These are phyloP conservation scores for Chamaea fasciata DNA, from an alignment of 2,113 vertebrate species.

Conservation along the genomic window DNA sequence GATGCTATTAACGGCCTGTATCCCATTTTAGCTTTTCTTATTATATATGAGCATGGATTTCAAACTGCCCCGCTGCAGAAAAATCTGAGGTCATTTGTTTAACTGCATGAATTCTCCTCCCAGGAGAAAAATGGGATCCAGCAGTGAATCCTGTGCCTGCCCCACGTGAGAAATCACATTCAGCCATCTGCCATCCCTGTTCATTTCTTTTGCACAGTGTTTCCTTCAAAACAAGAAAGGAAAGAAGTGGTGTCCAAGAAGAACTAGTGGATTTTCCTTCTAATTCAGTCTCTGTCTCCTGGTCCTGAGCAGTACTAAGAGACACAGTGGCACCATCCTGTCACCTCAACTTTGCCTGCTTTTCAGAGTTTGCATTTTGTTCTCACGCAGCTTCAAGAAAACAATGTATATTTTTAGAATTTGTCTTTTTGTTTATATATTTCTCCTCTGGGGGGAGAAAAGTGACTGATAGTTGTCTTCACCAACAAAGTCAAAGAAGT, in stretches of 20 bases:
- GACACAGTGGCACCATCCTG: not conserved
- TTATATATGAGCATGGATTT: not conserved
- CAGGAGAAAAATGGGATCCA: not conserved
- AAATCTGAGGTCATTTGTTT: not conserved
- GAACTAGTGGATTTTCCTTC: not conserved
- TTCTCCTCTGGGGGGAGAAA: too few species aligned
- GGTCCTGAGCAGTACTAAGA: not conserved
- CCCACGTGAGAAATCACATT: not conserved
- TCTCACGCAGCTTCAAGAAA: too few species aligned
- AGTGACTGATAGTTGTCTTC: too few species aligned
- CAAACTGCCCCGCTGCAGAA: not conserved
- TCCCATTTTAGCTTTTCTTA: not conserved
- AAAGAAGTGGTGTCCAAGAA: not conserved
- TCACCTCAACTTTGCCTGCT: too few species aligned
- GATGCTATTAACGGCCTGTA: not conserved
- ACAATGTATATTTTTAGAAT: too few species aligned
- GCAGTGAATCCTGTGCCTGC: not conserved
- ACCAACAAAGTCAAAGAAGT: too few species aligned
- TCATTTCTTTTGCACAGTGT: not conserved
- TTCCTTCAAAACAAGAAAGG: not conserved
- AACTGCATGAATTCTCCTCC: not conserved
- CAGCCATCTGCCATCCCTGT: accelerated
- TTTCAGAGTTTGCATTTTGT: too few species aligned
- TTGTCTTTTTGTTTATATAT: too few species aligned
- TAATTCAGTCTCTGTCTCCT: not conserved